Conservation (phyloP, 1,140 invertebrate species). For the Tetranychus cinnabarinus region DNA sequence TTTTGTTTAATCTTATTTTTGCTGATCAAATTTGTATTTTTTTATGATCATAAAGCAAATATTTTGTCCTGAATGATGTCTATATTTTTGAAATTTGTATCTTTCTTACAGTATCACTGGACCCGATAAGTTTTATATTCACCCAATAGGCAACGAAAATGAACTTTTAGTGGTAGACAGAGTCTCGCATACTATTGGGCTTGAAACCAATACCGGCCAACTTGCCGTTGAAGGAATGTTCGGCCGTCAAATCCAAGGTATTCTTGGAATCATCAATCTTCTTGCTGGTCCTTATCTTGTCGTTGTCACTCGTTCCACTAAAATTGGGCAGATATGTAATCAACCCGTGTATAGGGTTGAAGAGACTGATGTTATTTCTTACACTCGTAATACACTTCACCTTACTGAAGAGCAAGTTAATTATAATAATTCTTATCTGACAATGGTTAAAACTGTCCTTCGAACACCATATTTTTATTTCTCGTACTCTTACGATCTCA, state of each 20-base stretch:
- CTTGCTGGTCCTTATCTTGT: conserved; percentile 51
- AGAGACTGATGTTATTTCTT: conserved; percentile 61
- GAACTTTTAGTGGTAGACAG: not conserved
- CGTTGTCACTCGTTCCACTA: conserved; percentile 60
- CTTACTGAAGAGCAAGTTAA: conserved; percentile 51
- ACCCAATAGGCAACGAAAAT: not conserved
- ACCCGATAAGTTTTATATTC: conserved; percentile 1
- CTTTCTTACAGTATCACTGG: not conserved
- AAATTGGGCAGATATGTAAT: conserved; percentile 59
- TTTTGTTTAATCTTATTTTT: no score
- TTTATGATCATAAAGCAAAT: no score
- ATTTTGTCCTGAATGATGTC: no score
- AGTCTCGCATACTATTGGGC: not conserved
- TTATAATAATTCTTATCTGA: conserved; percentile 48
- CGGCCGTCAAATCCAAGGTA: not conserved
- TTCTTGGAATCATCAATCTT: conserved; percentile 4
- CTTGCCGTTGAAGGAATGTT: not conserved
- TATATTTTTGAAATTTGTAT: no score
- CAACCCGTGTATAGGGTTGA: conserved; percentile 61
- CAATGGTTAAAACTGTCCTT: conserved; percentile 50
- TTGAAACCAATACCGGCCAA: not conserved
- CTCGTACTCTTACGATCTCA: conserved; percentile 77
- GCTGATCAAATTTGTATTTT: no score
- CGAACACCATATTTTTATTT: conserved; percentile 66
- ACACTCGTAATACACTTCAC: conserved; percentile 49